phyloP scores from a whole-genome alignment of 1,140 invertebrate genomes.

The Medauroidea extradentata region DNA sequence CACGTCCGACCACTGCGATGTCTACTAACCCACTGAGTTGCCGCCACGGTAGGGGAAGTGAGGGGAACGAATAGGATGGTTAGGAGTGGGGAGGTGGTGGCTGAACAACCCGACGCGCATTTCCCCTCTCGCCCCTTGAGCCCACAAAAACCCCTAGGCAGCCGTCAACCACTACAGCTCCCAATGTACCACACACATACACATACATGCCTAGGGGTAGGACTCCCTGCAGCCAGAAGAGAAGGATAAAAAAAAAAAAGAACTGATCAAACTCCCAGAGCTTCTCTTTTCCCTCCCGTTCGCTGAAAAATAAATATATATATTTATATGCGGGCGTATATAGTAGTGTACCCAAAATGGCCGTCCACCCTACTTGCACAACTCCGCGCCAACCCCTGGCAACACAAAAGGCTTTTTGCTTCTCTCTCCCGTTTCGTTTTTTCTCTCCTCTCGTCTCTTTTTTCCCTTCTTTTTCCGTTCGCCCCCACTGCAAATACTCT shows the following conservation, averaged over 20 bases:
- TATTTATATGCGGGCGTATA: not conserved
- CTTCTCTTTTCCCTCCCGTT: slow-evolving; percentile 12
- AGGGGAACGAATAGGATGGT: no score
- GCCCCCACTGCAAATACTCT: slow-evolving; percentile 14
- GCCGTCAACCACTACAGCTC: slow-evolving; percentile 10
- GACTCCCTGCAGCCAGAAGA: no score
- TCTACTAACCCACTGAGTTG: no score
- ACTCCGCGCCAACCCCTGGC: not conserved
- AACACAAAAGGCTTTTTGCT: slow-evolving; percentile 14
- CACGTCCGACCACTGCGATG: no score
- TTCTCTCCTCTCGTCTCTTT: no score
- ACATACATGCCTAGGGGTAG: not conserved
- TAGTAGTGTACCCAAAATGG: slow-evolving; percentile 14
- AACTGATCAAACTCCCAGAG: not conserved
- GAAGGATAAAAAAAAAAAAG: no score
- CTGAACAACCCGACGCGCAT: not conserved
- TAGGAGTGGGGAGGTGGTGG: not conserved
- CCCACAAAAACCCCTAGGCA: slow-evolving; percentile 6
- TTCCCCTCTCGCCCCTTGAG: not conserved
- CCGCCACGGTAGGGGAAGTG: no score
- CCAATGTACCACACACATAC: slow-evolving; percentile 8
- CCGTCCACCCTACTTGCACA: slow-evolving; percentile 14
- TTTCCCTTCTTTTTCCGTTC: no score
- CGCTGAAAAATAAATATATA: not conserved
- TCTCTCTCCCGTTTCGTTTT: not conserved